Evolutionary conservation across 2,797 vertebrate genomes (phyloP), one percentile per base, ranked within the genome.

Genomic region (Ptychobarbus kaznakovi): DNA sequence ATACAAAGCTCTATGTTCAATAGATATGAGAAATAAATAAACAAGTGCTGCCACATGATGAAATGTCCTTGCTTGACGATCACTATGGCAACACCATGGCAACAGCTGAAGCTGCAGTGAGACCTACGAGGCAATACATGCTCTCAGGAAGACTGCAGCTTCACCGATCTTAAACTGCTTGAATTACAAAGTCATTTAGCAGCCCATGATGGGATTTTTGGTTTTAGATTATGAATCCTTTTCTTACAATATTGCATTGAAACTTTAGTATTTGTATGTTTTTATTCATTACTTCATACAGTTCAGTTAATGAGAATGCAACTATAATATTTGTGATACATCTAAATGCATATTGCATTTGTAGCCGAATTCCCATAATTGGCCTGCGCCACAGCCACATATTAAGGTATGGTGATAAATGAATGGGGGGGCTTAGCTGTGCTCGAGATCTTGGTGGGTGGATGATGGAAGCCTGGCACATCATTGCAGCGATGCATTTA

Each of bases 81-180:
- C 90, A 90, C 92, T 90, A 88, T 90, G 92, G 92, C 90, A 92
- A 94, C 87, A 86, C 91, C 90, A 93, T 82, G 69, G 92, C 93
- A 93, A 94, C 93, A 87, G 89, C 91, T 77, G 74, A 94, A 90
- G 89, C 90, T 90, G 90, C 92, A 92, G 93, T 90, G 85, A 87
- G 91, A 93, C 91, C 89, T 87, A 85, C 77, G 68, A 86, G 86
- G 88, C 86, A 87, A 74, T 83, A 74, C 77, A 80, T 76, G 63
- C 80, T 87, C 88, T 83, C 84, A 42, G 66, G 82, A 88, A 70
- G 66, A 86, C 80, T 76, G 78, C 73, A 56, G 82, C 81, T 88
- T 28, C 15, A 53, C 73, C 6, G 49, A 74, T 58, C 82, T 86
- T 73, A 70, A 63, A 81, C 81, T 49, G 53, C 12, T 65, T 38